Evolutionary conservation across 2,113 vertebrate species (phyloP).

Genomic region (Tinamus guttatus): DNA sequence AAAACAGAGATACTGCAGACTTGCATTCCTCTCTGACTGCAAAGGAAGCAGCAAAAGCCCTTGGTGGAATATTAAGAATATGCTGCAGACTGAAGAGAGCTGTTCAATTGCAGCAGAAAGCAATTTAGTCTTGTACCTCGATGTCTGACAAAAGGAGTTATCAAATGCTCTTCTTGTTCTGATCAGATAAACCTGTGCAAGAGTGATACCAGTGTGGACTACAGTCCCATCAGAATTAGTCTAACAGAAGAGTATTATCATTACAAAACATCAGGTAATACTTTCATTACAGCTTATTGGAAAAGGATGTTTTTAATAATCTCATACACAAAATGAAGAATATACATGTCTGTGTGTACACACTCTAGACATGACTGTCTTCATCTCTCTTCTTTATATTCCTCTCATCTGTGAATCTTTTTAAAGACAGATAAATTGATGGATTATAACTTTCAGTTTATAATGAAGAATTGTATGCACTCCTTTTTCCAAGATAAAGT

Average conservation of each 20-base stretch:
- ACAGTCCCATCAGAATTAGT: constrained; percentile 83
- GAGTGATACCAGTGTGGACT: constrained; percentile 75
- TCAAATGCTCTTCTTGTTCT: constrained; percentile 15
- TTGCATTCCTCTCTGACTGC: background rate
- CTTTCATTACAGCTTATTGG: background rate
- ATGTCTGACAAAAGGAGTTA: background rate
- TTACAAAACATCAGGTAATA: constrained; percentile 73
- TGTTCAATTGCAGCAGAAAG: background rate
- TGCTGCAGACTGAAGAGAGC: background rate
- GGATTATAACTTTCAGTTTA: background rate
- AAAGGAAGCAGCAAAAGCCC: background rate
- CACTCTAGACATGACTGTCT: background rate
- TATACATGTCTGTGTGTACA: too few relatives aligned
- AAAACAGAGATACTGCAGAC: background rate
- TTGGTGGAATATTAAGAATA: background rate
- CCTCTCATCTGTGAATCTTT: background rate
- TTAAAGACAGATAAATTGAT: background rate
- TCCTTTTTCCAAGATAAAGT: constrained; percentile 67
- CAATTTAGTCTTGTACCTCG: background rate
- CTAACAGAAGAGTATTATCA: constrained; percentile 72
- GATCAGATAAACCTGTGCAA: constrained; percentile 83
- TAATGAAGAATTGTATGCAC: background rate
- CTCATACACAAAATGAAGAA: background rate
- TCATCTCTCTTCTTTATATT: background rate
- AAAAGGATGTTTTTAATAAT: background rate